These are phyloP conservation scores for Acrobasis consociella DNA, from an alignment of 2,888 invertebrate genomes.

Conservation along the genomic window DNA sequence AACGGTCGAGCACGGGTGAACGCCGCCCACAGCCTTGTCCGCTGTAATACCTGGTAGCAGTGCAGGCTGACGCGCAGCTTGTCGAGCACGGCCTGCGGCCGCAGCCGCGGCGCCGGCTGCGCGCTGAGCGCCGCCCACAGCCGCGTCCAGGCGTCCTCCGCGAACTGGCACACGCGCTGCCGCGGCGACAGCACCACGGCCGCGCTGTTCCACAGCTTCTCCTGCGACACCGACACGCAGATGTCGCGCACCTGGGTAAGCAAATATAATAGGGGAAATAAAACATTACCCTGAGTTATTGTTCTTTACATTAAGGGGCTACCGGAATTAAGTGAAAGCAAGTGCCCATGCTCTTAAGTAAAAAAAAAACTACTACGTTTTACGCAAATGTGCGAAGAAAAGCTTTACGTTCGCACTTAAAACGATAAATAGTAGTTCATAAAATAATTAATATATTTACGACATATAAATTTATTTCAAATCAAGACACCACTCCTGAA, in stretches of 20 bases:
- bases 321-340: no score
- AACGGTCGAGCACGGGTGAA: conserved; percentile 88
- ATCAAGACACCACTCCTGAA: no score
- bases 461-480: no score
- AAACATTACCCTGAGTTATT: no score
- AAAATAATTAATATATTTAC: no score
- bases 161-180: conserved; percentile 91
- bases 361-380: no score
- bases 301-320: no score
- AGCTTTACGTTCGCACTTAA: no score
- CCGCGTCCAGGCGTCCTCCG: conserved; percentile 91
- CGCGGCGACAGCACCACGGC: conserved; percentile 93
- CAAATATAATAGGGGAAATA: background rate
- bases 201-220: conserved; percentile 90
- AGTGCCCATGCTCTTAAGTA: no score
- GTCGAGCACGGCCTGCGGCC: conserved; percentile 87
- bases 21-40: conserved; percentile 91
- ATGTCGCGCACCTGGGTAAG: conserved; percentile 65
- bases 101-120: conserved; percentile 75
- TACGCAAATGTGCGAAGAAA: no score
- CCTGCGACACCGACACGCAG: conserved; percentile 86
- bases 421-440: no score
- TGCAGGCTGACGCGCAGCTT: conserved; percentile 90
- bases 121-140: conserved; percentile 87
- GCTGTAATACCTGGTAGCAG: conserved; percentile 75